Evolutionary conservation across 2,888 invertebrate species (phyloP), one percentile per base, ranked within the genome.

Genomic region (Exocentrus adspersus): DNA sequence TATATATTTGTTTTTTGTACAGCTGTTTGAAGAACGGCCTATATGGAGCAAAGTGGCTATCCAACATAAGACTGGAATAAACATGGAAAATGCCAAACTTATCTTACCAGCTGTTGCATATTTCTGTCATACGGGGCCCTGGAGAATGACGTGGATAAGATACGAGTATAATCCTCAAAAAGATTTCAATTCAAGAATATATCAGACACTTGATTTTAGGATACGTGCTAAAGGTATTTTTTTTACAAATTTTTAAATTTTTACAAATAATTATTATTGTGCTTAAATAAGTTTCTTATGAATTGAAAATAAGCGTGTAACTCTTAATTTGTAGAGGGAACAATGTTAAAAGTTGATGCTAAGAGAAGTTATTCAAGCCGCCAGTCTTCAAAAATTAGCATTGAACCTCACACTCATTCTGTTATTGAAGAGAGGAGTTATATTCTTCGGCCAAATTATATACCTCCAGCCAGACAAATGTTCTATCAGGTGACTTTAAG

Each of bases 141-240:
- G 97, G 96, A 87, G 96, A 69, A 88, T 91, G 56, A 87, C 94
- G 79, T 99, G 98, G 94, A 90, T 95, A 0, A 89, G 87, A 73
- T 91, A 91, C 76, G 97, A 97, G 0, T 98, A 94, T 78, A 97
- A 99, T 84, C 98, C 98, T 0, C 86, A 94, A 20, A 90, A 89
- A 72, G 90, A 94, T 68, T 90, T 91, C 2, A 84, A 84, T 1
- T 87, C 96, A 1, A 89, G 94, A 72, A 88, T 89, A 56, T 97
- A 94, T 80, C 98, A 99, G 84, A 92, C 92, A 1, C 85, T 97
- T 63, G 97, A 97, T 82, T 95, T 92, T 79, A 86, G 94, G 72
- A 81, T 91, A 37, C 84, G 89, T 74, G 86, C 87, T 53, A 85
- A 85, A 83, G 89, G 90, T 89, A 79, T 46, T 20, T 42, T 7